Base-by-base conservation (phyloP, 2,113 vertebrate species). In the Amphiprion percula region DNA sequence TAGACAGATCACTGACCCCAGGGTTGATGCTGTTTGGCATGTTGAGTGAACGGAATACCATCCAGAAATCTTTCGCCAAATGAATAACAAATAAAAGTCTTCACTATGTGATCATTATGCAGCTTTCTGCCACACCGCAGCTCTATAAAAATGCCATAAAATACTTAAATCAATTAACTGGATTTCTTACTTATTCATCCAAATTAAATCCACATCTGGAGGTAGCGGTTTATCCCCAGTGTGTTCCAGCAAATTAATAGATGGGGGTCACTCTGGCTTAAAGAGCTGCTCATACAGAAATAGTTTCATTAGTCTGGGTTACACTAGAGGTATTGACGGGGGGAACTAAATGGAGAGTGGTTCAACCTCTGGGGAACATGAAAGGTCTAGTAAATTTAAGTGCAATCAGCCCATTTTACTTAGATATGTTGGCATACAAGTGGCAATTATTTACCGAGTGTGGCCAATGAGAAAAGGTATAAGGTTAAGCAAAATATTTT, bases 241-340 rank as follows among this genome's bases (percentile, higher is more conserved):
- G 76, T 24, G 5, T 69, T 52, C 33, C 52, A 63, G 77, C 46
- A 47, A 12, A 17, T 28, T 3, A 68, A 60, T 15, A 55, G 78
- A 67, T 63, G 68, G 47, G 10, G 68, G 56, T 77, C 59, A 33
- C 37, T 44, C 10, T 30, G 41, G 14, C 15, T 72, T 37, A 12
- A 60, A 50, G 33, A 58, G 62, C 50, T 28, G 21, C 61, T 72
- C 55, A 30, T 50, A 39, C 37, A 26, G 54, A 70, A 55, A 62
- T 8, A 44, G 24, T 61, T 84, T 74, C 60, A 68, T 81, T 77
- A 74, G 41, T 58, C 28, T 23, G 72, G 54, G 46, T 58, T 28
- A n/a, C 11, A 69, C 33, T 28, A 33, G 21, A 72, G 28, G 23
- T 10, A 49, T 17, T 21, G 58, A 55, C 54, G 33, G 58, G 26